phyloP scores from a whole-genome alignment of 2,113 vertebrate genomes.

The Gasterosteus nipponicus region DNA sequence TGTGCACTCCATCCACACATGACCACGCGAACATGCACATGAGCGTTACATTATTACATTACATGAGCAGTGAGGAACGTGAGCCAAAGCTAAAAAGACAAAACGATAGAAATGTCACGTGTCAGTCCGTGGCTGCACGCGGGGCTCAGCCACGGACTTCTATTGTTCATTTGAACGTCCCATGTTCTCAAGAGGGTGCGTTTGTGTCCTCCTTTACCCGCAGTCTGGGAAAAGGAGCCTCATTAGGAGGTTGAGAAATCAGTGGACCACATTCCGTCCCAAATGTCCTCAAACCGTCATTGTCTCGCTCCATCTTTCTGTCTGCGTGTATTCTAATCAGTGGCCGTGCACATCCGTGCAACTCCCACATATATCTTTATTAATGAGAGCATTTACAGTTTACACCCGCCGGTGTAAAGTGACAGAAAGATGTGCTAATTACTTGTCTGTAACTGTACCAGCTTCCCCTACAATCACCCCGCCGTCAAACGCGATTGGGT shows the following conservation, averaged over 20 bases:
- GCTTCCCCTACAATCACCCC: too few species aligned
- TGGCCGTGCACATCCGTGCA: background rate
- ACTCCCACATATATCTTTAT: background rate
- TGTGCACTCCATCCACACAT: slow-evolving; percentile 19
- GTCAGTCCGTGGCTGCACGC: slow-evolving; percentile 15
- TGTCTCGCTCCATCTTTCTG: slow-evolving; percentile 5
- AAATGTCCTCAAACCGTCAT: slow-evolving; percentile 34
- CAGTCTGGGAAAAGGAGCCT: slow-evolving; percentile 18
- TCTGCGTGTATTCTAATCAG: background rate
- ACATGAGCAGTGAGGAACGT: slow-evolving; percentile 8
- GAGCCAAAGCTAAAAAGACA: slow-evolving; percentile 34
- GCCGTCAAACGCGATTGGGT: too few species aligned
- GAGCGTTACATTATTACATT: too few species aligned
- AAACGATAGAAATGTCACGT: slow-evolving; percentile 54
- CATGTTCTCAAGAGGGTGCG: slow-evolving; percentile 15
- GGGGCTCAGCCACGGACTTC: background rate
- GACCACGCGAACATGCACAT: slow-evolving; percentile 15
- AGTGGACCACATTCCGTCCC: slow-evolving; percentile 44
- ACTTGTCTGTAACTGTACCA: too few species aligned
- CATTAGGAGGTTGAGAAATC: slow-evolving; percentile 40
- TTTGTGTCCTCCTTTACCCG: slow-evolving; percentile 1
- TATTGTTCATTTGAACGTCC: slow-evolving; percentile 10
- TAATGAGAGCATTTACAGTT: background rate
- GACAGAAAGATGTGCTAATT: too few species aligned
- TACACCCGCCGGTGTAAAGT: background rate